phyloP scores from a whole-genome alignment of 2,113 vertebrate species.

The Morphnarchus princeps region DNA sequence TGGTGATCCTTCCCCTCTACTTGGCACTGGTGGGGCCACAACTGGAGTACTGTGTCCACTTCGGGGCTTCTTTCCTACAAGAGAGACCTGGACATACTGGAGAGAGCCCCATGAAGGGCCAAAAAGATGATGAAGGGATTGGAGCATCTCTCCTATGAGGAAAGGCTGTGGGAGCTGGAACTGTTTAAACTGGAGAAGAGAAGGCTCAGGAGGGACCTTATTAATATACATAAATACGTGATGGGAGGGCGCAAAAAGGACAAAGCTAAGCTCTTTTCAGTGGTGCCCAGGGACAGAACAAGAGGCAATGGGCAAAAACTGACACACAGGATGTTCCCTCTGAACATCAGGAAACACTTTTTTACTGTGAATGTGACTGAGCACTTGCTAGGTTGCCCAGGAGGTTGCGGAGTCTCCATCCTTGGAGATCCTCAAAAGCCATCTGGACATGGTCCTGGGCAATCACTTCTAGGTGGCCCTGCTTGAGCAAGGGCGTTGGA shows the following conservation, averaged over 20 bases:
- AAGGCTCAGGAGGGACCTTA: neutral
- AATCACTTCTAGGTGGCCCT: accelerated
- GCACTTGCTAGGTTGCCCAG: neutral
- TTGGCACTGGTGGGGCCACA: neutral
- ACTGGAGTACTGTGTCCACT: neutral
- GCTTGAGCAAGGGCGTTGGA: neutral
- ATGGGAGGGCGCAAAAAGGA: neutral
- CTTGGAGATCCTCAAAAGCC: neutral
- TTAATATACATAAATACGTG: neutral
- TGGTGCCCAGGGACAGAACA: neutral
- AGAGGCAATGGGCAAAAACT: neutral
- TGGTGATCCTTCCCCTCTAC: neutral
- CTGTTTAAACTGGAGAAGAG: neutral
- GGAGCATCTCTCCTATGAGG: neutral
- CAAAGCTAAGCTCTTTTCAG: neutral
- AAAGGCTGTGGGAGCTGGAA: neutral
- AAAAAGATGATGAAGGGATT: neutral
- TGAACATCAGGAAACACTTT: neutral
- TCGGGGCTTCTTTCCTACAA: neutral
- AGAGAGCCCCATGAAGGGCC: neutral
- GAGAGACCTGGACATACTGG: neutral
- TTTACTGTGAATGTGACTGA: neutral
- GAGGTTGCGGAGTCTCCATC: neutral
- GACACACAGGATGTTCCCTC: neutral
- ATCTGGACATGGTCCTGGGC: accelerated